phyloP scores from a whole-genome alignment of 2,113 vertebrate genomes.

The Tinamus guttatus region DNA sequence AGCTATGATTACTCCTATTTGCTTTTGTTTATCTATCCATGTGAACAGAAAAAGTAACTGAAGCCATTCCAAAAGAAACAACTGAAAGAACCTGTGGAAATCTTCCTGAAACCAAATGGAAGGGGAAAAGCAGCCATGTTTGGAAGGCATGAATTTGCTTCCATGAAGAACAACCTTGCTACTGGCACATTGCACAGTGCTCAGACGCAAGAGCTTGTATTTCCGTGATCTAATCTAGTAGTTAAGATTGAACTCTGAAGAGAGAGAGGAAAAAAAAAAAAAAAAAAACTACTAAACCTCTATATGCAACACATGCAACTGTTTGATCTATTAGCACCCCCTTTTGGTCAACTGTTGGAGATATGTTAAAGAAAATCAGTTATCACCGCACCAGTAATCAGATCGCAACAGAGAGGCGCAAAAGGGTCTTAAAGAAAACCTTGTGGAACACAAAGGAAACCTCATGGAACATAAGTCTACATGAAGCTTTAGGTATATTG shows the following conservation, averaged over 20 bases:
- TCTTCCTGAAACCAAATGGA: neutral
- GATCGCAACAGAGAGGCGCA: neutral
- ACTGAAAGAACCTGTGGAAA: neutral
- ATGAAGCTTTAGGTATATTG: neutral
- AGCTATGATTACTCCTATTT: neutral
- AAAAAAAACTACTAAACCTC: neutral
- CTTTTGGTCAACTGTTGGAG: conserved; percentile 63
- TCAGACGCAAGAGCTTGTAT: neutral
- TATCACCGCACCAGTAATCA: neutral
- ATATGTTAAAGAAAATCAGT: neutral
- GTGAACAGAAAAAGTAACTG: neutral
- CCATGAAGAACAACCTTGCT: neutral
- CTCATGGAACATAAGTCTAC: neutral
- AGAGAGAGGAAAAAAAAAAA: neutral
- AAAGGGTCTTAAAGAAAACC: neutral
- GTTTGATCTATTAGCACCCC: conserved; percentile 69
- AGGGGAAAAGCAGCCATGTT: conserved; percentile 26
- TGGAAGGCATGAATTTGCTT: neutral
- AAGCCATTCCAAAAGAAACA: neutral
- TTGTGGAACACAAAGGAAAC: neutral
- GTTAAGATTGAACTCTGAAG: neutral
- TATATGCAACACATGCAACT: neutral
- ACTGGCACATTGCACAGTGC: neutral
- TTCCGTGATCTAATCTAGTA: neutral
- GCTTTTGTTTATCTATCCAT: neutral